Evolutionary conservation across 2,113 vertebrate species (phyloP).

Genomic region (Orientallactaga bullata): DNA sequence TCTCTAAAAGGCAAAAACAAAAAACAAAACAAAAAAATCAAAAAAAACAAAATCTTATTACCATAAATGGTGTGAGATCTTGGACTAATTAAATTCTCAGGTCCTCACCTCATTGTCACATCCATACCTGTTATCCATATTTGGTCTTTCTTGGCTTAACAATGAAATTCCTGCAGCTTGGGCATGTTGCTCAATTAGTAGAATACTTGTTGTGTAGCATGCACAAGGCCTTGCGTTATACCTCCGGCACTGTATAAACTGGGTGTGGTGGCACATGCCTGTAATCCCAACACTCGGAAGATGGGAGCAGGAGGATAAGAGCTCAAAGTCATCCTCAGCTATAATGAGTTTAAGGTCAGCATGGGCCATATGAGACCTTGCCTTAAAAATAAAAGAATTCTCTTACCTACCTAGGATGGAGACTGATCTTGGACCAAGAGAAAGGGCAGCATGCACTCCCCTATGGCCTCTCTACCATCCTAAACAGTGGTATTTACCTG

Average conservation of each 20-base stretch:
- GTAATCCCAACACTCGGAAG: too few relatives aligned
- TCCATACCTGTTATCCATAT: background rate
- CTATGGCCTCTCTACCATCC: background rate
- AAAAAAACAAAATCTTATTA: conserved; percentile 28
- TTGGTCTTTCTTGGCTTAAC: conserved; percentile 24
- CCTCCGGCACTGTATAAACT: too few relatives aligned
- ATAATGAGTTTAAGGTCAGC: too few relatives aligned
- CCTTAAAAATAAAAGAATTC: too few relatives aligned
- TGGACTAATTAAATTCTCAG: conserved; percentile 32
- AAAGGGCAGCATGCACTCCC: background rate
- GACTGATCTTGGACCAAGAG: background rate
- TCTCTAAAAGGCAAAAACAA: background rate
- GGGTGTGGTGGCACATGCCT: too few relatives aligned
- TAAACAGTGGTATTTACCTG: background rate
- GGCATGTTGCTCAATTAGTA: too few relatives aligned
- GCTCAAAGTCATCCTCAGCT: too few relatives aligned
- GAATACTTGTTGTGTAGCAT: too few relatives aligned
- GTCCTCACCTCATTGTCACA: background rate
- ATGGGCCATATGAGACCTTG: too few relatives aligned
- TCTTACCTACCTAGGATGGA: background rate
- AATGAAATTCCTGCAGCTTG: background rate
- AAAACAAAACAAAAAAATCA: too few relatives aligned
- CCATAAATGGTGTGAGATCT: background rate
- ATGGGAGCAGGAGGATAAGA: too few relatives aligned
- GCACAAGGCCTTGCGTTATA: too few relatives aligned